Evolutionary conservation across 2,113 vertebrate genomes (phyloP), one percentile per base, ranked within the genome.

Genomic region (Pygoscelis adeliae): DNA sequence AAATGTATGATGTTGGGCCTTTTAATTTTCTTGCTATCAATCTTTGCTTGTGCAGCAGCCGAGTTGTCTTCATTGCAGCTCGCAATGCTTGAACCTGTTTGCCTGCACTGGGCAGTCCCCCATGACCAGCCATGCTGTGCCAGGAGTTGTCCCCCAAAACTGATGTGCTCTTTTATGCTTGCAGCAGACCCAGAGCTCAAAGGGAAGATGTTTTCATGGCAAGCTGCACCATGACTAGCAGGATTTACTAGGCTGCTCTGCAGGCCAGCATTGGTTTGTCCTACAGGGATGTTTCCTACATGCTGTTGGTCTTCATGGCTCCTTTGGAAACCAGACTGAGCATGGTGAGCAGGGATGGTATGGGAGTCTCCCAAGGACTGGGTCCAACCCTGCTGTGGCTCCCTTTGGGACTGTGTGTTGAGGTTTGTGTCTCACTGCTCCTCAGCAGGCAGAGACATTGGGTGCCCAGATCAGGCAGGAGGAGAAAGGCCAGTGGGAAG

Each of bases 201-300:
- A 67, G 29, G 7, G 5, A 44, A 79, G 42, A 21, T 12, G n/a
- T 47, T 69, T 82, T 44, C 52, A 22, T 13, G 17, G 9, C 47
- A 49, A 79, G 47, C 29, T 59, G 13, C 19, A 18, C 4, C 13
- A 16, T 1, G 17, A 14, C 29, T 36, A 11, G 15, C 9, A 70
- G 36, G 14, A 61, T 69, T 86, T 74, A 55, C 16, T 10, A 46
- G 17, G 13, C 29, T 56, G 21, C 30, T 80, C 52, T 80, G 14
- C 1, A 53, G 26, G 6, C 7, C 34, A 58, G 12, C 1, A 0
- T 1, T 56, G 11, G 10, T 61, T 77, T 81, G 36, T 17, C 18
- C 18, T 53, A 3, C 1, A 10, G 38, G 12, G 32, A 6, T 42
- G 25, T 47, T 89, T 62, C 22, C 34, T 32, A 3, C 4, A 0